Evolutionary conservation across 92 coral and sea anemone genomes (phyloP), one percentile per base, ranked within the genome.

Genomic region (Porites cylindrica): DNA sequence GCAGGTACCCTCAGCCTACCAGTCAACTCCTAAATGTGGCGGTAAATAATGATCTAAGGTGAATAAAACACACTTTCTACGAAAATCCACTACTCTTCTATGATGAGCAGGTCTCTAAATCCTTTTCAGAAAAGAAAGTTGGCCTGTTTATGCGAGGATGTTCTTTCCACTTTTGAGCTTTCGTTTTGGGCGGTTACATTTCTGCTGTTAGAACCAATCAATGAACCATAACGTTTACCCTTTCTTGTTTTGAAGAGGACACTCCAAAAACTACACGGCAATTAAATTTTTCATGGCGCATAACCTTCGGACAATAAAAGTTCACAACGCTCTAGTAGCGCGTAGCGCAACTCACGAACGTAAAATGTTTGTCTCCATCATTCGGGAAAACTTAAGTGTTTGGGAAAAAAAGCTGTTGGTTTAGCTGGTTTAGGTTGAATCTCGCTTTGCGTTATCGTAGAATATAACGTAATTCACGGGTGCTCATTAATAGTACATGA

Each of bases 401-500:
- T 13, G 10, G 52, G 26, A 26, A 56, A 23, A 21, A 52, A 53
- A 51, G 17, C 29, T 59, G 21, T 10, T 32, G 43, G 70, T 70
- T 56, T 38, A 4, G 47, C 47, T 38, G 47, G 47, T 4, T 52
- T 56, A 59, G 62, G 63, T 60, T 83, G 81, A 83, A 83, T 12
- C 87, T 83, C 50, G 87, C 87, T 73, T 73, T 47, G 56, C 24
- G 60, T 17, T 75, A 71, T 72, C 75, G 80, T 72, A n/a, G 62
- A 51, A 74, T 16, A 74, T 83, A 63, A 72, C 87, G 81, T 83
- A 75, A 83, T 83, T 74, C 19, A 64, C 64, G 52, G 9, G 74
- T 4, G 72, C 80, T 83, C 87, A 83, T 83, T 83, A 83, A 83
- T 83, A 63, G 71, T 62, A 53, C 16, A 83, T 83, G n/a, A 26